Evolutionary conservation across 2,113 vertebrate species (phyloP).

Genomic region (Melanerpes formicivorus): DNA sequence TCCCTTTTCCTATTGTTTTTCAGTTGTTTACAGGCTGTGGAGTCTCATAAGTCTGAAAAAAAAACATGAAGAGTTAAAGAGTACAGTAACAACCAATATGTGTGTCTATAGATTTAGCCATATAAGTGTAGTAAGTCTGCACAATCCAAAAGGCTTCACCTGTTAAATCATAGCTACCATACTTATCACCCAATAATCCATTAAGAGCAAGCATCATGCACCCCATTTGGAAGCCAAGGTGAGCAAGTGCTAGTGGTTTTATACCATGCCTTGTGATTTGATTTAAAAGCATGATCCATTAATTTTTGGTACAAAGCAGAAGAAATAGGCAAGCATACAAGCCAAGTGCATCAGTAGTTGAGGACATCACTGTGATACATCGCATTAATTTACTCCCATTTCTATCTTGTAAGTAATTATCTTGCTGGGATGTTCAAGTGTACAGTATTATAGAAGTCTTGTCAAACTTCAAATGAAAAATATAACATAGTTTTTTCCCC

Average conservation of each 20-base stretch:
- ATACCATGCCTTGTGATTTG: background rate
- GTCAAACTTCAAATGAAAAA: background rate
- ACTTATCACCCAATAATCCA: background rate
- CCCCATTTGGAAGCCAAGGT: background rate
- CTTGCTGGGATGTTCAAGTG: background rate
- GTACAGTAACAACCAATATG: background rate
- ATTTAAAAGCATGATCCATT: background rate
- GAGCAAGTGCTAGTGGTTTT: background rate
- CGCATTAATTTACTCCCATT: background rate
- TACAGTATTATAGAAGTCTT: background rate
- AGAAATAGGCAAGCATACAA: background rate
- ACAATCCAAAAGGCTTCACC: constrained; percentile 36
- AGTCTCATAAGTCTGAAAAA: background rate
- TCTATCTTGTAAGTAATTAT: background rate
- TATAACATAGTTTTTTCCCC: background rate
- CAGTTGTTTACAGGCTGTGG: background rate
- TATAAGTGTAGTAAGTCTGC: background rate
- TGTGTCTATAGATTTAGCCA: background rate
- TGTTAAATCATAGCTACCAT: background rate
- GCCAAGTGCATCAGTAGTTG: constrained; percentile 5
- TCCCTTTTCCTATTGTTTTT: background rate
- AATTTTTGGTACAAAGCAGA: background rate
- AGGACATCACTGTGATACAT: constrained; percentile 2
- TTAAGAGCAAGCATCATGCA: background rate
- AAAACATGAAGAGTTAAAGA: background rate